Conservation (phyloP, 2,888 invertebrate genomes). For the Drosophila barbarae region DNA sequence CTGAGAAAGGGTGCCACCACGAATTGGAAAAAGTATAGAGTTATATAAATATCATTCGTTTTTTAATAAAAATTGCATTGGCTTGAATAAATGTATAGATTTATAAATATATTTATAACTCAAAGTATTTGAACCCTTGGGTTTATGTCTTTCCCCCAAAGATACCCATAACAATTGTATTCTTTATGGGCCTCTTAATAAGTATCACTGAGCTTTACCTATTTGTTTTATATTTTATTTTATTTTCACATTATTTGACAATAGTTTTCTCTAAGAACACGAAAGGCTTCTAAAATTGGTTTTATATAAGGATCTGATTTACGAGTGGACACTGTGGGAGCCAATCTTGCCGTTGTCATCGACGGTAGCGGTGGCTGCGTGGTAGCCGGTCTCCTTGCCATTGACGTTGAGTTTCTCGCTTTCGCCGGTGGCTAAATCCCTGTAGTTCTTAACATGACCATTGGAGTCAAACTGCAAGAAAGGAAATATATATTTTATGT, state of each 20-base stretch:
- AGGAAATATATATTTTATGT: background rate
- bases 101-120: too few relatives aligned
- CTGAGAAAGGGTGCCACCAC: slow-evolving; percentile 3
- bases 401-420: slow-evolving; percentile 80
- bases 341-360: slow-evolving; percentile 84
- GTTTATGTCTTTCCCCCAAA: background rate
- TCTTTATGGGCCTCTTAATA: background rate
- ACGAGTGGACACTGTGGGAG: slow-evolving; percentile 81
- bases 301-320: slow-evolving; percentile 26
- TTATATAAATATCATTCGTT: background rate
- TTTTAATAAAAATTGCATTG: background rate
- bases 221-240: slow-evolving; percentile 2
- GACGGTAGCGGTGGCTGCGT: slow-evolving; percentile 82
- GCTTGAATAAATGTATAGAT: background rate
- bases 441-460: slow-evolving; percentile 78
- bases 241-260: slow-evolving; percentile 6
- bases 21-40: background rate
- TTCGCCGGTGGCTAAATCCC: slow-evolving; percentile 78
- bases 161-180: background rate
- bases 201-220: background rate
- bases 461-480: slow-evolving; percentile 71
- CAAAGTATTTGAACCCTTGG: background rate
- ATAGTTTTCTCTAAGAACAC: slow-evolving; percentile 27
- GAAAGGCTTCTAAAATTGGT: slow-evolving; percentile 10
- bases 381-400: slow-evolving; percentile 81